Conservation (phyloP, 2,113 vertebrate species). For the Nansenia antarctica region DNA sequence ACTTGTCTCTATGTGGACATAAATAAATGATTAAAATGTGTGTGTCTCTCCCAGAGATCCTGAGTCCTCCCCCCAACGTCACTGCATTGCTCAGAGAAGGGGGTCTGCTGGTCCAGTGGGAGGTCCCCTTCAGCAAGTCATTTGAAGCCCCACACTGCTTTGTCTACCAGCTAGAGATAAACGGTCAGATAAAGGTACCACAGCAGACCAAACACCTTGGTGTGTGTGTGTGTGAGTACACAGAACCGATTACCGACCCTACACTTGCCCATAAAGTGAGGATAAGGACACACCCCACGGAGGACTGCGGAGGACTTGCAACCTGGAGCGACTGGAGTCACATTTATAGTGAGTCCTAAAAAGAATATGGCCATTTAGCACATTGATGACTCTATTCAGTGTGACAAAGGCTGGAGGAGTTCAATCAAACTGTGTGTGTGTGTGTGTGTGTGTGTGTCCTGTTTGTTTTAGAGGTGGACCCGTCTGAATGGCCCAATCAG, state of each 20-base stretch:
- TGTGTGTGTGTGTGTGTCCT: neutral
- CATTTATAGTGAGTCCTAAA: constrained; percentile 45
- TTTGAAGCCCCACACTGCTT: rapidly evolving
- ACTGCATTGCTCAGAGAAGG: constrained; percentile 23
- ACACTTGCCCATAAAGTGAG: constrained; percentile 31
- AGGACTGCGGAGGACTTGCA: rapidly evolving
- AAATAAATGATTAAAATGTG: too few species aligned
- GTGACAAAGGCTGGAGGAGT: neutral
- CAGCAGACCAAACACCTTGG: neutral
- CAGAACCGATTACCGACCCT: constrained; percentile 17
- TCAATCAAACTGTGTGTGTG: neutral
- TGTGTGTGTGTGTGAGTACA: neutral
- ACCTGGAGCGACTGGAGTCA: constrained; percentile 63
- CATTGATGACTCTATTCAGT: neutral
- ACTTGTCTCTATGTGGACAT: too few species aligned
- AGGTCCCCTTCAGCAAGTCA: neutral
- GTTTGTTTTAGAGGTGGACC: constrained; percentile 40
- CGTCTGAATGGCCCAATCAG: neutral
- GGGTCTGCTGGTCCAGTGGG: constrained; percentile 48
- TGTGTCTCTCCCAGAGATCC: constrained; percentile 42
- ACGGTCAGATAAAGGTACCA: constrained; percentile 33
- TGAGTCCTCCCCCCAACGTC: constrained; percentile 43
- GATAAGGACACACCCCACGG: neutral
- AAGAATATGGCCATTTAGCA: neutral
- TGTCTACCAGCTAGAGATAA: constrained; percentile 47